Evolutionary conservation across 2,797 vertebrate species (phyloP), one percentile per base, ranked within the genome.

Genomic region (Anguilla anguilla): DNA sequence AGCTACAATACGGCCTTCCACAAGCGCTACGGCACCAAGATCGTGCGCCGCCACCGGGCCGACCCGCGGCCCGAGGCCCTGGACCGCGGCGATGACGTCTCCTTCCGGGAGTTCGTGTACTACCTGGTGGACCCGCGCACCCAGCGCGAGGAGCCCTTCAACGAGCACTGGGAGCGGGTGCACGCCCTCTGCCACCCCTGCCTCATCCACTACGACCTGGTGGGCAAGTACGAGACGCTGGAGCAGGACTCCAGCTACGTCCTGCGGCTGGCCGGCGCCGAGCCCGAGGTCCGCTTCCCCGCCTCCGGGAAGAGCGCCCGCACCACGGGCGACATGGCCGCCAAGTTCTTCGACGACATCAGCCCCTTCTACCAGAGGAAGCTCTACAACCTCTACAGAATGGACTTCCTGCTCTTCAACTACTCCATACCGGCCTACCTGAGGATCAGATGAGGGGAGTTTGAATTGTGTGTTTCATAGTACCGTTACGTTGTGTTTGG

Each of bases 371-470:
- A 98, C 92, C 98, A 99, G 95, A 97, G 95, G 91, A 98, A 97
- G 91, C 97, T 99, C 85, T 98, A 97, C 90, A 98, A 98, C 91
- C 94, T 99, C 88, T 99, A 99, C 91, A 96, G 96, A 85, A 98
- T 99, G 97, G 98, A 99, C 94, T 99, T 98, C 90, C 93, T 98
- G 90, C 96, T 99, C 13, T 99, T 99, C 90, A 99, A 99, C 92
- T 99, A 99, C 94, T 97, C 97, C 6, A 95, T 94, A 1, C 98
- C 98, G 0, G 93, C 96, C 0, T 99, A 99, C 94, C 95, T 99
- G 91, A 96, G 93, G 91, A 93, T 97, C 88, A 94, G 91, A 89
- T 98, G 95, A 97, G 64, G 19, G 64, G 17, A 77, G 22, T 69
- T 81, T 1, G 2, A 10, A 81, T 67, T 19, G 3, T 61, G 46